Conservation (phyloP, 1,140 invertebrate genomes). For the Triops cancriformis region DNA sequence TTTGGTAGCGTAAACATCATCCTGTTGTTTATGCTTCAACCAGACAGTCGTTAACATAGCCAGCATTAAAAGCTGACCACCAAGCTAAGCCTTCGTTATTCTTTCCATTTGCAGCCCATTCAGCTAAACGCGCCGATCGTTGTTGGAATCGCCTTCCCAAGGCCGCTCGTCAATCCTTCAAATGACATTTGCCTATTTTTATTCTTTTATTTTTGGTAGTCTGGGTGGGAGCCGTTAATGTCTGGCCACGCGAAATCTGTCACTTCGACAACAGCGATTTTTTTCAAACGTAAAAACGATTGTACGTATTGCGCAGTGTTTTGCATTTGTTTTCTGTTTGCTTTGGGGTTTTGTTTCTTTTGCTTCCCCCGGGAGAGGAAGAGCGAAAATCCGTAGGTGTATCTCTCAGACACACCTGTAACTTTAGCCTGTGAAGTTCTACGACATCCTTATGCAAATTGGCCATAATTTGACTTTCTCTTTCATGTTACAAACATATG, state of each 20-base stretch:
- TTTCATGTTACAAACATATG: neutral
- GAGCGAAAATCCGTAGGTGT: neutral
- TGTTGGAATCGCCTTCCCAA: neutral
- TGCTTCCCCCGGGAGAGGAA: neutral
- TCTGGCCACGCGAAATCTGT: neutral
- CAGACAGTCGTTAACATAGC: conserved; percentile 6
- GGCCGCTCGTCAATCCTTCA: neutral
- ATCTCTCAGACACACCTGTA: neutral
- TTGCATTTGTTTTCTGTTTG: too few species aligned
- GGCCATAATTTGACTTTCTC: neutral
- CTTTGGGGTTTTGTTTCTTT: too few species aligned
- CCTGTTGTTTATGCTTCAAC: neutral
- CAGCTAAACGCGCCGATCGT: neutral
- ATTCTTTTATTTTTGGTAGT: neutral
- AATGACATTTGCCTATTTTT: neutral
- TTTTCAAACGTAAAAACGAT: too few species aligned
- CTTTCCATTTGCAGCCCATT: neutral
- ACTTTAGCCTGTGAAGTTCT: neutral
- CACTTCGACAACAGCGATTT: too few species aligned
- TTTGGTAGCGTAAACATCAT: neutral
- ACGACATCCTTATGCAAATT: neutral
- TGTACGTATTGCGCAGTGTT: too few species aligned
- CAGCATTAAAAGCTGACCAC: neutral
- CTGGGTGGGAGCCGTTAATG: neutral
- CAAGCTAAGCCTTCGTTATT: neutral